Evolutionary conservation across 2,797 vertebrate genomes (phyloP), one percentile per base, ranked within the genome.

Genomic region (Tenualosa thibaudeaui): DNA sequence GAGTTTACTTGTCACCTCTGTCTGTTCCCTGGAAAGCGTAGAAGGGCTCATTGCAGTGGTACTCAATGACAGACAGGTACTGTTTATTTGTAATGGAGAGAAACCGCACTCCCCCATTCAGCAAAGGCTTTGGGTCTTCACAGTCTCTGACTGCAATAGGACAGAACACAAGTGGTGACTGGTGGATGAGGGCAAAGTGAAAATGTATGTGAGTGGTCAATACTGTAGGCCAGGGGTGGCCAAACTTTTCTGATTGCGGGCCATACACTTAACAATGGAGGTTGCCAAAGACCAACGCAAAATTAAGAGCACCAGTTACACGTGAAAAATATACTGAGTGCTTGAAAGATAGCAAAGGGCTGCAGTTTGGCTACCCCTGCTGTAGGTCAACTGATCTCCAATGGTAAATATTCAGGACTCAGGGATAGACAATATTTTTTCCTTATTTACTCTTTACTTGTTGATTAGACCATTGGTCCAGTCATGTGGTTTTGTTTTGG

Each of bases 11-110:
- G 3, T 40, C 31, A 40, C 65, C 65, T 71, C 26, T 71, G 65
- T 71, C 26, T 37, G 31, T 17, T 37, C 31, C 65, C 31, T 71
- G 65, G 65, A 37, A 40, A 15, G 65, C 1, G 12, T 71, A 71
- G 31, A 40, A 71, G 0, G 65, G 65, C 31, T 37, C 65, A 37
- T 71, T 71, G 65, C 65, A 71, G 26, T 71, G 65, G 15, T 71
- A 71, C 65, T 71, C 65, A 40, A 71, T 71, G 65, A 71, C 65
- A 40, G 65, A 71, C 65, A 71, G 65, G 65, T 71, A 71, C 65
- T 71, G 26, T 31, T 71, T 37, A 31, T 17, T 15, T 5, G 31
- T 40, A 12, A 71, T 71, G 65, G 65, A 37, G 31, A 71, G 26
- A 71, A 71, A 71, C n/a, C 0, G 17, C 65, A 71, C 31, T 26